Percentiles rank a stretch among this genome's conserved stretches.
Evolutionary conservation across 2,888 invertebrate species (phyloP).

Genomic region (Hydropsyche betteni): DNA sequence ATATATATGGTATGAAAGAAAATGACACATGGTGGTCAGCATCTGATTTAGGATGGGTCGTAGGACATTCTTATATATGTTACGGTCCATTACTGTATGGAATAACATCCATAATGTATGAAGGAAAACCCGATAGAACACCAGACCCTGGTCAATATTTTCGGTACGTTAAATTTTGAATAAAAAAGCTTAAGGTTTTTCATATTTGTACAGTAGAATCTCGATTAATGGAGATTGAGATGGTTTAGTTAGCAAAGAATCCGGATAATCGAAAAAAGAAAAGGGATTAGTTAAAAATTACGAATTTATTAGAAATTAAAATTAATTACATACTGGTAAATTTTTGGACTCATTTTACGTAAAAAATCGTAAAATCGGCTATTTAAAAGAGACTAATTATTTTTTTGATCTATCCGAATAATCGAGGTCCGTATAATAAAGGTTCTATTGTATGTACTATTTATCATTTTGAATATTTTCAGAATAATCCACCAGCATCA

Average conservation of each 20-base stretch:
- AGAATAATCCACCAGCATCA: conserved; percentile 89
- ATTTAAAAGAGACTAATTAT: no score
- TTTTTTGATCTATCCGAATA: no score
- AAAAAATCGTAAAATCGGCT: no score
- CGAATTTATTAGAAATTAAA: no score
- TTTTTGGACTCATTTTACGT: no score
- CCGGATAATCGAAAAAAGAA: no score
- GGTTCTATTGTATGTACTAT: not conserved
- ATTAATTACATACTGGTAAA: no score
- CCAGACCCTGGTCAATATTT: conserved; percentile 94
- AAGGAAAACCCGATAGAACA: conserved; percentile 95
- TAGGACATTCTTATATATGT: conserved; percentile 94
- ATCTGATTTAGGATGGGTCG: conserved; percentile 91
- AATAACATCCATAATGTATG: conserved; percentile 83
- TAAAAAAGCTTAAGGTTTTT: not conserved
- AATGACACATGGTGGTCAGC: conserved; percentile 92
- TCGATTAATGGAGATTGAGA: no score
- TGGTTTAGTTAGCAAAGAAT: no score
- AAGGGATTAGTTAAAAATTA: no score
- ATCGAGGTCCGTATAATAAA: no score
- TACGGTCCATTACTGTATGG: conserved; percentile 88
- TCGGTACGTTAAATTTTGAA: conserved; percentile 65
- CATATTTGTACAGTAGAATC: no score
- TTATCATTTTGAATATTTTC: conserved; percentile 48
- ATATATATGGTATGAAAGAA: conserved; percentile 80